These are phyloP conservation scores for Hecatera dysodea DNA, from an alignment of 2,888 invertebrate genomes.

Conservation along the genomic window DNA sequence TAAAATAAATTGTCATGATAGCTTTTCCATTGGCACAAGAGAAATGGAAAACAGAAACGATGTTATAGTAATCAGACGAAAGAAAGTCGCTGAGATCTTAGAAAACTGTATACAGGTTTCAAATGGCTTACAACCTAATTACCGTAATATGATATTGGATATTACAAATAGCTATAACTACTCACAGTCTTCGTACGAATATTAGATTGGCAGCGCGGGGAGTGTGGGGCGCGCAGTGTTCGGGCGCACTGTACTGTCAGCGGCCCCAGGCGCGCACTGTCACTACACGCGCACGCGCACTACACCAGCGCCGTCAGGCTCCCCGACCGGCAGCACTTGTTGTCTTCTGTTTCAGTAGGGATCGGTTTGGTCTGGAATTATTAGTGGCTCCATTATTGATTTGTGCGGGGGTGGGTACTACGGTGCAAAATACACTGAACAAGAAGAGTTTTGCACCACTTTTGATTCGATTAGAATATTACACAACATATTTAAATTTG, in stretches of 20 bases:
- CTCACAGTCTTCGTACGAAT: conserved; percentile 83
- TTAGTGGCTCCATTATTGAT: conserved; percentile 2
- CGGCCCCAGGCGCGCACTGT: conserved; percentile 65
- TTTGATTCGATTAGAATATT: neutral
- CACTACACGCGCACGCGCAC: conserved; percentile 57
- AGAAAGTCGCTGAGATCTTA: conserved; percentile 86
- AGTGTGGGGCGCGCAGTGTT: conserved; percentile 31
- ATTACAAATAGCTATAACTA: conserved; percentile 77
- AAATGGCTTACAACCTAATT: conserved; percentile 73
- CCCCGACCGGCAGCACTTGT: conserved; percentile 82
- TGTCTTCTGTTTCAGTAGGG: conserved; percentile 73
- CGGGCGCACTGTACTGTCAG: conserved; percentile 49
- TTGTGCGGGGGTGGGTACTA: neutral
- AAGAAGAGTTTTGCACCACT: conserved; percentile 18
- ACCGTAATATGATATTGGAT: conserved; percentile 74
- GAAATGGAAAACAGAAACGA: conserved; percentile 75
- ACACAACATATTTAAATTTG: too few species aligned
- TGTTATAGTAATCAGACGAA: conserved; percentile 72
- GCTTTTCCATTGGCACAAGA: conserved; percentile 85
- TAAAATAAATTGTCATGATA: conserved; percentile 83
- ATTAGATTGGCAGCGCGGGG: conserved; percentile 71
- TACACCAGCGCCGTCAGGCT: conserved; percentile 87
- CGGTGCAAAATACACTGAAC: conserved; percentile 21
- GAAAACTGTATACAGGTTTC: conserved; percentile 86
- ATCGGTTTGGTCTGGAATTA: conserved; percentile 77